Evolutionary conservation across 2,888 invertebrate genomes (phyloP).

Genomic region (Dicranocentrus wangi): DNA sequence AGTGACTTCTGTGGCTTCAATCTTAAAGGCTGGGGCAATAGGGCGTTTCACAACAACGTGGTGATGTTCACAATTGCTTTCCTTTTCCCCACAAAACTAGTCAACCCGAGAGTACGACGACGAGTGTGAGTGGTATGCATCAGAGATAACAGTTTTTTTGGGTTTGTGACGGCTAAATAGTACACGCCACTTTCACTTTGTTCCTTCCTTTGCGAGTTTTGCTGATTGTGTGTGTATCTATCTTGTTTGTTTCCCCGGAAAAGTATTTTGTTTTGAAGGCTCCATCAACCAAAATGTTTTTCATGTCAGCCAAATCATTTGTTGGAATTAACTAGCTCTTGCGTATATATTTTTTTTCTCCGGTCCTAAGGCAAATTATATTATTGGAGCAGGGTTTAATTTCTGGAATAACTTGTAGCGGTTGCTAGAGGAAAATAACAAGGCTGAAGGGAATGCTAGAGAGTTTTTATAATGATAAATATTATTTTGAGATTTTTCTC

Average conservation of each 20-base stretch:
- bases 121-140: too few relatives aligned
- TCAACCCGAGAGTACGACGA: too few relatives aligned
- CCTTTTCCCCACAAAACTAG: background rate
- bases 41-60: conserved; percentile 39
- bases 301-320: background rate
- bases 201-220: background rate
- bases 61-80: background rate
- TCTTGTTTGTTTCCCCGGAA: background rate
- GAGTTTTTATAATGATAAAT: too few relatives aligned
- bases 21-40: conserved; percentile 56
- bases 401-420: too few relatives aligned
- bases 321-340: background rate
- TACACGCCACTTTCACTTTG: conserved; percentile 15
- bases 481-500: too few relatives aligned
- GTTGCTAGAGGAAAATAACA: too few relatives aligned
- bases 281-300: background rate
- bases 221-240: background rate
- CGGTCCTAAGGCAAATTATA: too few relatives aligned
- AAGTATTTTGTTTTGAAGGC: background rate
- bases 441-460: too few relatives aligned
- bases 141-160: too few relatives aligned
- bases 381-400: too few relatives aligned
- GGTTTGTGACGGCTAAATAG: background rate
- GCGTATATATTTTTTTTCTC: too few relatives aligned
- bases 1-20: conserved; percentile 70